Evolutionary conservation across 2,113 vertebrate genomes (phyloP).

Genomic region (Neolamprologus cancellatus): DNA sequence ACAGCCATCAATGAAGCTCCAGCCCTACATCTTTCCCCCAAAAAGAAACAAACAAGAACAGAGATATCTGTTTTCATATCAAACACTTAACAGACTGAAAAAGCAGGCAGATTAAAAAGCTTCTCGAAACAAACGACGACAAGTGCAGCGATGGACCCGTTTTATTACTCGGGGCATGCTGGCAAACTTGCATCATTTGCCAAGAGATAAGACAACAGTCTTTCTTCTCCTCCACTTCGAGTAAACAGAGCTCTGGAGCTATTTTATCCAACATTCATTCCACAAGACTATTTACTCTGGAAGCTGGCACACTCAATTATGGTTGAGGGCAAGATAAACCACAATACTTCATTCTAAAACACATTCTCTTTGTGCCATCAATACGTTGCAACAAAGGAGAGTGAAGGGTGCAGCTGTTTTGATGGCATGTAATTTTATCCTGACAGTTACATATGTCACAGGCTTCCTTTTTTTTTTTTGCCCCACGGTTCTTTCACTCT

Average conservation of each 20-base stretch:
- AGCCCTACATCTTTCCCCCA: not conserved
- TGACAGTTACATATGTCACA: not conserved
- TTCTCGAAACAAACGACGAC: not conserved
- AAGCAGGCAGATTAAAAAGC: constrained; percentile 5
- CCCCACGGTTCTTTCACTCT: not conserved
- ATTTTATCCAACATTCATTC: not conserved
- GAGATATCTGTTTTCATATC: constrained; percentile 11
- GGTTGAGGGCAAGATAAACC: not conserved
- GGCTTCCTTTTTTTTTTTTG: not conserved
- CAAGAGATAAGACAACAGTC: not conserved
- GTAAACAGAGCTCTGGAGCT: not conserved
- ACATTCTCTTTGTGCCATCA: not conserved
- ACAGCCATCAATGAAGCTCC: not conserved
- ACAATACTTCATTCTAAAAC: not conserved
- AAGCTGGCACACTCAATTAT: not conserved
- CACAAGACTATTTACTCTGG: not conserved
- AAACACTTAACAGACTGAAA: constrained; percentile 25
- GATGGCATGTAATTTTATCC: not conserved
- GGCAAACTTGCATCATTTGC: not conserved
- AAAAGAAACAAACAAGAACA: not conserved
- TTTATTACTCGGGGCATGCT: not conserved
- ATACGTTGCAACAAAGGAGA: not conserved
- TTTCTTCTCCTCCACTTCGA: not conserved
- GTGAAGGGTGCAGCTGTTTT: not conserved
- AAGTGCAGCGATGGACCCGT: not conserved